Evolutionary conservation across 2,888 invertebrate species (phyloP), one percentile per base, ranked within the genome.

Genomic region (Automeris io): DNA sequence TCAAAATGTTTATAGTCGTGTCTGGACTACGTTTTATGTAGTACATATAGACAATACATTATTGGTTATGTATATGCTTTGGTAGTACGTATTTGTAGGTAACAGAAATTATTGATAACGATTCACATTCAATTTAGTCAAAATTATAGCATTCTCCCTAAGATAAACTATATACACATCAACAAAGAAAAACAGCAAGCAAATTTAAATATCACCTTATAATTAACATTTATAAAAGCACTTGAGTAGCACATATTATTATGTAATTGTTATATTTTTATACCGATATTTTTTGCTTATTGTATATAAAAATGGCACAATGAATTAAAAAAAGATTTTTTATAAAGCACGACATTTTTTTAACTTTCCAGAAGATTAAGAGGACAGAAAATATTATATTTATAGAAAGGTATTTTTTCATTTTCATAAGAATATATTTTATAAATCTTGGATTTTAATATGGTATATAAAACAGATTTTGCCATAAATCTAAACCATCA

Each of bases 201-300:
- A 86, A 86, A 86, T 86, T 86, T 80, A 85, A 83, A 73, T 82
- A 83, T 85, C 80, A 59, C 61, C 63, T 58, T 46, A 57, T 68
- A 65, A 58, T 64, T 62, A 74, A 75, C 70, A 68, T 72, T 70
- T 70, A 73, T 75, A 78, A 80, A 85, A 85, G 85, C 83, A 82
- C 83, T 83, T 77, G 69, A 74, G 61, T 82, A 80, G 81, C 81
- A 82, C 75, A 70, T 67, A 68, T 70, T 64, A 68, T 73, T 69
- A 55, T 54, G 53, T 57, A 53, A 53, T 53, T 53, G 45, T 57
- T 49, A 53, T 57, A 49, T 47, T 41, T 59, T 47, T 50, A 49
- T 55, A 43, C 49, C 51, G 53, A 46, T 22, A 33, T 41, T 43
- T 54, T 31, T 35, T 33, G 43, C 43, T 46, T 58, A 50, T 53